Conservation (phyloP, 2,113 vertebrate genomes). For the Apaloderma vittatum region DNA sequence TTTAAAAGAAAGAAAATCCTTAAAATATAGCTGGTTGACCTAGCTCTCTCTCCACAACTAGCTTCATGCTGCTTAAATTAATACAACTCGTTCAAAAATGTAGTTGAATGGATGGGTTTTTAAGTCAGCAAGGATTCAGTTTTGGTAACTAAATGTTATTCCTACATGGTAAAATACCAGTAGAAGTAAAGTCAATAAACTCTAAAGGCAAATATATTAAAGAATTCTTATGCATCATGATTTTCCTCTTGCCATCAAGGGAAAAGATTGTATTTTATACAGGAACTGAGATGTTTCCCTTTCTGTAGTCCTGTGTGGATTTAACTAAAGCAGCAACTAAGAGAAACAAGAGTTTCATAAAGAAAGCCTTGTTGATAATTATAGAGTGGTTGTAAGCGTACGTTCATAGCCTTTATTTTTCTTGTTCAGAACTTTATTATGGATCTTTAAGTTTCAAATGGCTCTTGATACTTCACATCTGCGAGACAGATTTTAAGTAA, state of each 20-base stretch:
- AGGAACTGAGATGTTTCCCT: slow-evolving; percentile 67
- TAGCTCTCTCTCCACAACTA: background rate
- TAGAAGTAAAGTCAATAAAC: slow-evolving; percentile 62
- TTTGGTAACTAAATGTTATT: slow-evolving; percentile 53
- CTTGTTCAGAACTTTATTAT: slow-evolving; percentile 63
- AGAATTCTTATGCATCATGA: slow-evolving; percentile 54
- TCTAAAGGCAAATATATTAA: slow-evolving; percentile 51
- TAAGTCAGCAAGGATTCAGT: slow-evolving; percentile 21
- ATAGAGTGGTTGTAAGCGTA: slow-evolving; percentile 15
- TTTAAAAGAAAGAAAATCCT: background rate
- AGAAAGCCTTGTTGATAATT: slow-evolving; percentile 69
- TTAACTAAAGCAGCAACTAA: slow-evolving; percentile 64
- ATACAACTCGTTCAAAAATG: slow-evolving; percentile 2
- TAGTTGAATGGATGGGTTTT: slow-evolving; percentile 10
- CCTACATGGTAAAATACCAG: slow-evolving; percentile 30
- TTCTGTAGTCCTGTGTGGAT: slow-evolving; percentile 58
- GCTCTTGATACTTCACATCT: slow-evolving; percentile 52
- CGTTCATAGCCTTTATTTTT: slow-evolving; percentile 52
- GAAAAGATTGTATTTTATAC: slow-evolving; percentile 58
- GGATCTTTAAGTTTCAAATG: slow-evolving; percentile 57
- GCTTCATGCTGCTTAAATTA: slow-evolving; percentile 46
- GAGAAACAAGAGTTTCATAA: slow-evolving; percentile 67
- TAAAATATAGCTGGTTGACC: slow-evolving; percentile 8
- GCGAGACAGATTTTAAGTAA: slow-evolving; percentile 47
- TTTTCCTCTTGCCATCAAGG: slow-evolving; percentile 48